Base-by-base conservation (phyloP, 2,797 vertebrate species). In the Pantherophis alleghaniensis region DNA sequence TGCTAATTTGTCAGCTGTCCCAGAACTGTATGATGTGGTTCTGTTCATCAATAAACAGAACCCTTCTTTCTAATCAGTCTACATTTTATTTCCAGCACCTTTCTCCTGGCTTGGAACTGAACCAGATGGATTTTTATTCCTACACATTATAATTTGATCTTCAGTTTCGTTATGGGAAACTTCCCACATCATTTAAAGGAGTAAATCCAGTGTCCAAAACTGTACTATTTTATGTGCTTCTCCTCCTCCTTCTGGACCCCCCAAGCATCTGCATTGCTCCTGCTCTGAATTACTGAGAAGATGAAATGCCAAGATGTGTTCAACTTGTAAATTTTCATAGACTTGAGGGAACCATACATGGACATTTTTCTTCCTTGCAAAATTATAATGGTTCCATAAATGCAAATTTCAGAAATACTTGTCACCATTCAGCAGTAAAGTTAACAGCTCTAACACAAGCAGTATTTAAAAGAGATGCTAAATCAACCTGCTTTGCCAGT, bases 381-480 rank as follows among this genome's bases (percentile, higher is more conserved):
- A 94, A 55, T 4, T 24, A n/a, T 91, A 94, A 86, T 3, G 2
- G 37, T 69, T 37, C 83, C 66, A 55, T 79, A 47, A 61, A 10
- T 3, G 28, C 59, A 92, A 88, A 88, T 42, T 88, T 7, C 0
- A 91, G 94, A 92, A 94, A 37, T 0, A 91, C 74, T 88, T 93
- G 90, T 88, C 91, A 90, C 61, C 92, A 69, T 91, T 87, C 86
- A 92, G 90, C 61, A 93, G 61, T n/a, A 93, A 93, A 94, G 79
- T 91, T 88, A 94, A 87, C 0, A 0, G 87, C 61, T 56, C 87
- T 86, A 91, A 86, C 89, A 91, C 60, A 2, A 92, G 28, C n/a
- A 89, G 91, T 14, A 89, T 22, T 93, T 86, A 57, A 94, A 94
- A 69, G 28, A 16, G 83, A 91, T 61, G 86, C 91, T 94, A 95